Percentiles rank a stretch among this genome's conserved stretches.
These are phyloP conservation scores for Drosophila neutralis DNA, from an alignment of 2,888 invertebrate genomes.

Conservation along the genomic window DNA sequence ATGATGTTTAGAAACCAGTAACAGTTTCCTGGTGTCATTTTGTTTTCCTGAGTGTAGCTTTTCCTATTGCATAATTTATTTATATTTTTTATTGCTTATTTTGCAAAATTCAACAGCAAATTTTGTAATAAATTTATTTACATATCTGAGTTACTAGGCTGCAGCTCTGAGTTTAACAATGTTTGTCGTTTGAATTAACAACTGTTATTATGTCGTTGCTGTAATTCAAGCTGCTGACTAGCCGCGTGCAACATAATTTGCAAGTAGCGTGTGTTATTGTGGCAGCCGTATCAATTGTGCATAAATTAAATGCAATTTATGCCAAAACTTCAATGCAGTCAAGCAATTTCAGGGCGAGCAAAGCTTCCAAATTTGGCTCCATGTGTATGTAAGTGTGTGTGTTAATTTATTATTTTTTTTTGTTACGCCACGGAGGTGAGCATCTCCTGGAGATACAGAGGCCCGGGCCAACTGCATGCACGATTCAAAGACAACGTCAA, in stretches of 20 bases:
- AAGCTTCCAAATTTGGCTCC: neutral
- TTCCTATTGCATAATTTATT: neutral
- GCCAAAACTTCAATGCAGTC: slow-evolving; percentile 54
- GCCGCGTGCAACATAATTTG: slow-evolving; percentile 41
- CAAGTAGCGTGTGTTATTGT: slow-evolving; percentile 10
- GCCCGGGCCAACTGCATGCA: no score
- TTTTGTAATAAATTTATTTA: slow-evolving; percentile 5
- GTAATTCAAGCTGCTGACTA: slow-evolving; percentile 10
- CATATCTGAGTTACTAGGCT: neutral
- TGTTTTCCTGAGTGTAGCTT: neutral
- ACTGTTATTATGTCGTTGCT: slow-evolving; percentile 33
- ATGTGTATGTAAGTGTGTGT: neutral
- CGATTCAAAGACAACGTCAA: no score
- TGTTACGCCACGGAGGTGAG: no score
- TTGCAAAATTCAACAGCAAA: slow-evolving; percentile 16
- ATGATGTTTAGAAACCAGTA: neutral
- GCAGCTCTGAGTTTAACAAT: slow-evolving; percentile 17
- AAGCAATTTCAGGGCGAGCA: slow-evolving; percentile 7
- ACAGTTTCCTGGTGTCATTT: neutral
- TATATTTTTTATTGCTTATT: slow-evolving; percentile 15
- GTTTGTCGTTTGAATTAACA: slow-evolving; percentile 46
- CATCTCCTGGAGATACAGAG: no score
- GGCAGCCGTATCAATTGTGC: slow-evolving; percentile 43
- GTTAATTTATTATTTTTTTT: no score
- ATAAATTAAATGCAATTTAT: slow-evolving; percentile 69